Conservation (phyloP, 2,797 vertebrate genomes). For the Ceyx erithaca region DNA sequence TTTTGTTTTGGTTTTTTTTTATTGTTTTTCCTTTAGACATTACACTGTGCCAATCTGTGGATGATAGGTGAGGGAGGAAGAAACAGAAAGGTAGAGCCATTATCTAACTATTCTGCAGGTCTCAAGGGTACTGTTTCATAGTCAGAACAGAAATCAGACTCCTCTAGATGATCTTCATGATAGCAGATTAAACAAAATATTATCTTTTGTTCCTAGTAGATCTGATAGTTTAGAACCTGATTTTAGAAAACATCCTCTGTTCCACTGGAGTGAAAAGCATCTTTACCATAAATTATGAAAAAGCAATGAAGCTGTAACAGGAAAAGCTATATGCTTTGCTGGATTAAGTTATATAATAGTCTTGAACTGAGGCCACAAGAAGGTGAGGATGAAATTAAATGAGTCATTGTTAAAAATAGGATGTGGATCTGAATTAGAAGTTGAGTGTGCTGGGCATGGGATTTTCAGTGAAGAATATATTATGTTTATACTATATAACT, state of each 20-base stretch:
- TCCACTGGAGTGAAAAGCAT: neutral
- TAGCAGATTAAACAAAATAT: neutral
- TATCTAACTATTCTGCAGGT: neutral
- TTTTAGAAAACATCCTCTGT: neutral
- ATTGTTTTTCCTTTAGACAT: neutral
- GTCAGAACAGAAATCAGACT: neutral
- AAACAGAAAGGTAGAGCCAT: neutral
- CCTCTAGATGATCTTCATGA: neutral
- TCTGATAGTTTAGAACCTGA: neutral
- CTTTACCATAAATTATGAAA: neutral
- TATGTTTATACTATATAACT: neutral
- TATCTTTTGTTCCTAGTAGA: neutral
- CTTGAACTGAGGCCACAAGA: neutral
- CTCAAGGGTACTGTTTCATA: neutral
- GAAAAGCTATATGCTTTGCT: neutral
- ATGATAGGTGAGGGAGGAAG: neutral
- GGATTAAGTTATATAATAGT: neutral
- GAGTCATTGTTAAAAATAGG: constrained; percentile 56
- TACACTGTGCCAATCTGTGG: neutral
- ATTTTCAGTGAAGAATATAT: neutral
- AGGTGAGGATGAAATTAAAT: constrained; percentile 33
- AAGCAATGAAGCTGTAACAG: neutral
- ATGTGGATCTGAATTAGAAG: neutral
- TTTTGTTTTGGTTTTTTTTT: no score
- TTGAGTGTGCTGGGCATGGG: neutral